Conservation (phyloP, 92 coral and sea anemone species). For the Epizoanthus fatuus region DNA sequence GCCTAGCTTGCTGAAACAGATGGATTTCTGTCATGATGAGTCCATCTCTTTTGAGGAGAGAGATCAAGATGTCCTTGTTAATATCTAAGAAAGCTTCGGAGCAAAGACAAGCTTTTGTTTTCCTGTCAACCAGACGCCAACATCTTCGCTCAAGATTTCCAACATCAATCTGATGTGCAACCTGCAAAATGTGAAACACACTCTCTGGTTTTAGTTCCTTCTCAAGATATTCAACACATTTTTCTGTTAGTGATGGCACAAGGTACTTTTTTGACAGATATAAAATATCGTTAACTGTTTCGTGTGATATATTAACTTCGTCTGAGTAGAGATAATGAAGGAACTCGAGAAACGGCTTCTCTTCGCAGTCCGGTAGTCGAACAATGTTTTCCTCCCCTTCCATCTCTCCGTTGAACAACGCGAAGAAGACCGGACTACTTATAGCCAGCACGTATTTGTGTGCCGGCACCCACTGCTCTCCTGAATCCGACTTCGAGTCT, state of each 20-base stretch:
- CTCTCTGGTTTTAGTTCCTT: slow-evolving; percentile 58
- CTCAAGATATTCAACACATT: slow-evolving; percentile 52
- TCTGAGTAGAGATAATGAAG: slow-evolving; percentile 60
- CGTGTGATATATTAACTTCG: slow-evolving; percentile 47
- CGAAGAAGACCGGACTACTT: slow-evolving; percentile 63
- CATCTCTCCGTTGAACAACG: slow-evolving; percentile 59
- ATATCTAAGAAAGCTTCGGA: slow-evolving; percentile 42
- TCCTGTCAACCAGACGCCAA: slow-evolving; percentile 64
- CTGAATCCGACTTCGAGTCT: neutral
- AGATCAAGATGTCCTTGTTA: slow-evolving; percentile 40
- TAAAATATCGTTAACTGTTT: slow-evolving; percentile 52
- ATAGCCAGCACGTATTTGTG: slow-evolving; percentile 62
- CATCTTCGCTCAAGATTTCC: slow-evolving; percentile 56
- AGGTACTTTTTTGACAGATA: slow-evolving; percentile 60
- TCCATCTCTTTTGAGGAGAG: slow-evolving; percentile 58
- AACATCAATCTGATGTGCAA: slow-evolving; percentile 55
- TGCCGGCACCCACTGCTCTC: slow-evolving; percentile 45
- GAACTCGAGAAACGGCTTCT: slow-evolving; percentile 48
- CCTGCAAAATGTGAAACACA: slow-evolving; percentile 54
- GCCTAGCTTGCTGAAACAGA: slow-evolving; percentile 50
- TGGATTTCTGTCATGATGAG: slow-evolving; percentile 56
- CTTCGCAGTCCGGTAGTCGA: slow-evolving; percentile 46
- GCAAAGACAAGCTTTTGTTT: slow-evolving; percentile 43
- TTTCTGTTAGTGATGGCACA: slow-evolving; percentile 51
- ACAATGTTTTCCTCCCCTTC: slow-evolving; percentile 43